Evolutionary conservation across 2,888 invertebrate species (phyloP), one percentile per base, ranked within the genome.

Genomic region (Palloptera scutellata): DNA sequence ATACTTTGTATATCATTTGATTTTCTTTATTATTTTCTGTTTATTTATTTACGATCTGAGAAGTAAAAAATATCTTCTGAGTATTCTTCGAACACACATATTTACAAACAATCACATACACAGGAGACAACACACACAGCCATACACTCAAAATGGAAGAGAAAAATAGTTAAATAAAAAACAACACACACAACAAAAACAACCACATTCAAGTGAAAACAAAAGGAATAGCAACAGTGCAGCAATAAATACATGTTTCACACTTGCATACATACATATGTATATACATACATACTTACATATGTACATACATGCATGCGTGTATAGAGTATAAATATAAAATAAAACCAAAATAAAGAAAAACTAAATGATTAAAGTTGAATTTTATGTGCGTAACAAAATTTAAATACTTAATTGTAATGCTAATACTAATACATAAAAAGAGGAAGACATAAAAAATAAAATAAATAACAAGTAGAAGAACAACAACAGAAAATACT

Each of bases 401-500:
- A 48, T 40, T 17, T 51, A 19, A 12, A 45, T 60, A 20, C n/a
- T n/a, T n/a, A n/a, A n/a, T n/a, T n/a, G n/a, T n/a, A n/a, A n/a
- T n/a, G n/a, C n/a, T n/a, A n/a, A n/a, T 43, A 43, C 45, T 42
- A n/a, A 53, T 45, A 57, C 9, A 30, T 55, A 52, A 53, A 51
- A 54, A 19, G 19, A 54, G 55, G 42, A 61, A 53, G 45, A 66
- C 64, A 19, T 40, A 13, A 20, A 45, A 63, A 59, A 62, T 17
- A 3, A 48, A 65, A 65, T 61, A 64, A 68, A 19, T 48, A 57
- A 53, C 62, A 70, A 43, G 13, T 15, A 11, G 53, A 15, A 58
- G n/a, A 52, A 48, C 48, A 61, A 65, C 54, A 74, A 73, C 66
- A 73, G 72, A 72, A 70, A 78, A 76, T 60, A 78, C 78, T 81